Evolutionary conservation across 23 tunicate genomes (phyloP), one percentile per base, ranked within the genome.

Genomic region (Corella eumyota): DNA sequence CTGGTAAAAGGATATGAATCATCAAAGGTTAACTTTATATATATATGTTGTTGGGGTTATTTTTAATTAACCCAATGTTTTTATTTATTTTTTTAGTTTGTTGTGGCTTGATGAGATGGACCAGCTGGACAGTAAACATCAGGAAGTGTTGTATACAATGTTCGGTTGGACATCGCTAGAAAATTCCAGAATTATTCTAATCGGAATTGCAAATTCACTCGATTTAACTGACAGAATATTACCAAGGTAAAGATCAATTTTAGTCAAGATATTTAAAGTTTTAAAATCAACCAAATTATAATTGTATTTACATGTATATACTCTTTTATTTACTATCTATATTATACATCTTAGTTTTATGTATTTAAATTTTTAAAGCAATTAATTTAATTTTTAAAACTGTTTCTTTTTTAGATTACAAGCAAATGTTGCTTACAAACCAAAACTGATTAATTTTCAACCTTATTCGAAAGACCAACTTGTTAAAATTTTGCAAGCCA

Each of bases 51-150:
- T n/a, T n/a, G n/a, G n/a, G n/a, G n/a, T n/a, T 37, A 32, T 37
- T 7, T n/a, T 20, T 22, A 24, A 36, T 57, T 36, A 19, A 21
- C 19, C 45, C 15, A 9, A 44, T 30, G 4, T 30, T 26, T 44
- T n/a, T n/a, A n/a, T 37, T 51, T 58, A 2, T 1, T 22, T 53
- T 65, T 64, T 58, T 55, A 92, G 92, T 15, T 47, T 92, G 11
- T 27, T 92, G 34, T 25, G 83, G 22, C 56, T 92, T 32, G 99
- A 92, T 86, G 99, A 92, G 65, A 92, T 92, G 99, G 99, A 92
- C 51, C 99, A 92, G 44, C 69, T 83, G 2, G 75, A 71, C 46
- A 65, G 81, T 38, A 81, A 75, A 50, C 47, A 81, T 50, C 85
- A 81, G 29, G 86, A 83, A 66, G 88, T 92, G 59, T 49, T 92